phyloP scores from a whole-genome alignment of 2,888 invertebrate species.

The Dryocosmus kuriphilus region DNA sequence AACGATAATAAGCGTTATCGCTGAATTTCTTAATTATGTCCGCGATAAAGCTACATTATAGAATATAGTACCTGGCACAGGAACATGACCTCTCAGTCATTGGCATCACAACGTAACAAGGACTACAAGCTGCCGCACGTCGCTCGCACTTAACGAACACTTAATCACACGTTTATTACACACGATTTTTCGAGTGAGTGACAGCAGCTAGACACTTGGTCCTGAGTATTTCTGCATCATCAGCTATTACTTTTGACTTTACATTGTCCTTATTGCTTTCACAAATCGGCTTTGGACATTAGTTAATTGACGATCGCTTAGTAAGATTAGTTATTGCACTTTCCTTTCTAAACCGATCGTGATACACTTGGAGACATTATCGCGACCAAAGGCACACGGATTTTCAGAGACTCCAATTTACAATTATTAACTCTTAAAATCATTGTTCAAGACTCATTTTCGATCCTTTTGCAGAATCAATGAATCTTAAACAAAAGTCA shows the following conservation, averaged over 20 bases:
- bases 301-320: conserved; percentile 41
- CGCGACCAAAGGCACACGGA: conserved; percentile 40
- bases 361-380: conserved; percentile 40
- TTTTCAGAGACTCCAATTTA: conserved; percentile 19
- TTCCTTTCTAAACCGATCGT: conserved; percentile 35
- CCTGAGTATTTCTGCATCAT: conserved; percentile 77
- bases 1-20: conserved; percentile 65
- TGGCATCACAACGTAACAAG: conserved; percentile 77
- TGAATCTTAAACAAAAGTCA: conserved; percentile 9
- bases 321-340: conserved; percentile 39
- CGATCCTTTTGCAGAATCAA: background rate
- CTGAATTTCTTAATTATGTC: conserved; percentile 64
- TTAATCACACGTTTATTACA: conserved; percentile 50
- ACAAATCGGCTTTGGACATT: conserved; percentile 58
- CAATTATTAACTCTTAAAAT: background rate
- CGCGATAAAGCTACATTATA: conserved; percentile 70
- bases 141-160: conserved; percentile 55
- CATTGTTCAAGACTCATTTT: background rate
- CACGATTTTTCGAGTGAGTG: conserved; percentile 65
- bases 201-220: conserved; percentile 77
- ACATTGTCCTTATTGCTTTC: conserved; percentile 55
- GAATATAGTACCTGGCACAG: conserved; percentile 77
- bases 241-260: conserved; percentile 55
- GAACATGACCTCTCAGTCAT: conserved; percentile 78
- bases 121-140: conserved; percentile 75